Evolutionary conservation across 1,140 invertebrate species (phyloP), one percentile per base, ranked within the genome.

Genomic region (Cyclargus thomasi): DNA sequence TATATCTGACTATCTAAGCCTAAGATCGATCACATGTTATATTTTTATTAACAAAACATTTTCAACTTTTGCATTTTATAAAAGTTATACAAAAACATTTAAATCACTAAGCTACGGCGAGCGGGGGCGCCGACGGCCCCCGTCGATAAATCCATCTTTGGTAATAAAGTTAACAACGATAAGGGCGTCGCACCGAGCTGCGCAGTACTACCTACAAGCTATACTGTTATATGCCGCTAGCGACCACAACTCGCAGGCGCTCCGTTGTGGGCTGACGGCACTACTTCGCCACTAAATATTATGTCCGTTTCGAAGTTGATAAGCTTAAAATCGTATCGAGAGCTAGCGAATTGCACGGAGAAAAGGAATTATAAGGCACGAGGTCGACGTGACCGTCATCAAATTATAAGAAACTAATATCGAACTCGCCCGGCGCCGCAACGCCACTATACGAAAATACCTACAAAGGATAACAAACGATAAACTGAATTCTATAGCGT

Each of bases 51-150:
- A 85, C 80, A 81, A 77, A 85, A 82, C 77, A 77, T 77, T 66
- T 63, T 77, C 78, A 80, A 80, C 74, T 67, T 81, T 81, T 82
- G 80, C 81, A 78, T 82, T 84, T 83, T 87, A 88, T 80, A 88
- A 88, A 88, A 86, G 77, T 85, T 88, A 59, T 59, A 90, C 85
- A 87, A 90, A 47, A 88, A 88, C 78, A 83, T 85, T 82, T 85
- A 70, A 75, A 85, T 81, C 74, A 85, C 80, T 85, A 88, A 85
- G 80, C 84, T 88, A 88, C 75, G 76, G 78, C 77, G 79, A 84
- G 74, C 73, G 77, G 81, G 78, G 77, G 78, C 73, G 76, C 77
- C 72, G 75, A 76, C 79, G 71, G 78, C 76, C 80, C 75, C 76
- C 70, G 71, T 79, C 77, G 76, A 84, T 77, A 85, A 79, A 80